Percentiles rank a stretch among this genome's conserved stretches.
Conservation (phyloP, 64 coral and sea anemone genomes). For the Orbicella faveolata region DNA sequence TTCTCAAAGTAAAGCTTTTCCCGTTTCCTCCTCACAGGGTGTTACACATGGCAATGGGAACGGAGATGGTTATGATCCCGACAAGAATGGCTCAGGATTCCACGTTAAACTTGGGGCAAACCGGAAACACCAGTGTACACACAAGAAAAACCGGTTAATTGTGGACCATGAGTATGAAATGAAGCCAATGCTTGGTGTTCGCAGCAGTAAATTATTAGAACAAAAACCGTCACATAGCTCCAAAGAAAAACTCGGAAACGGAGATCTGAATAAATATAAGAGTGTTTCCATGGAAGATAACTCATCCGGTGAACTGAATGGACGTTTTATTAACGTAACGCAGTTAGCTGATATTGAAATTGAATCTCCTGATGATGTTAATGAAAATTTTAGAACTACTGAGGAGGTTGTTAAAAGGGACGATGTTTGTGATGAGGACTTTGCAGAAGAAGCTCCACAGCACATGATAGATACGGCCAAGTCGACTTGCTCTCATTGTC, state of each 20-base stretch:
- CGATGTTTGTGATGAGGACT: neutral
- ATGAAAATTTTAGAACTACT: neutral
- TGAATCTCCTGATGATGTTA: neutral
- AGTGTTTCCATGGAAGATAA: constrained; percentile 7
- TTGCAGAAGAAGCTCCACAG: constrained; percentile 22
- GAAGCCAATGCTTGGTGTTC: constrained; percentile 40
- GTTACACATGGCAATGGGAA: constrained; percentile 20
- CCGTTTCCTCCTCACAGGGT: neutral
- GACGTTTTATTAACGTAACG: constrained; percentile 40
- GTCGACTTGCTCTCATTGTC: constrained; percentile 20
- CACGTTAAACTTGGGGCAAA: neutral
- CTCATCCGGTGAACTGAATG: neutral
- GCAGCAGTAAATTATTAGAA: constrained; percentile 19
- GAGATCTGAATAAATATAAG: constrained; percentile 26
- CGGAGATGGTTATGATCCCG: neutral
- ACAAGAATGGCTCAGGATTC: constrained; percentile 8
- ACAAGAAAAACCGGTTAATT: constrained; percentile 20
- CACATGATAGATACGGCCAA: constrained; percentile 16
- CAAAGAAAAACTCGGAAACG: constrained; percentile 11
- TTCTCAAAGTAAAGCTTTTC: neutral
- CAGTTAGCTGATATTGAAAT: neutral
- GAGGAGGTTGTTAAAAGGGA: neutral
- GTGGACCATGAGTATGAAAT: constrained; percentile 18
- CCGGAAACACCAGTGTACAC: neutral
- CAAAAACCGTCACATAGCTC: neutral